phyloP scores from a whole-genome alignment of 2,797 vertebrate species.

The Otolemur crassicaudatus region DNA sequence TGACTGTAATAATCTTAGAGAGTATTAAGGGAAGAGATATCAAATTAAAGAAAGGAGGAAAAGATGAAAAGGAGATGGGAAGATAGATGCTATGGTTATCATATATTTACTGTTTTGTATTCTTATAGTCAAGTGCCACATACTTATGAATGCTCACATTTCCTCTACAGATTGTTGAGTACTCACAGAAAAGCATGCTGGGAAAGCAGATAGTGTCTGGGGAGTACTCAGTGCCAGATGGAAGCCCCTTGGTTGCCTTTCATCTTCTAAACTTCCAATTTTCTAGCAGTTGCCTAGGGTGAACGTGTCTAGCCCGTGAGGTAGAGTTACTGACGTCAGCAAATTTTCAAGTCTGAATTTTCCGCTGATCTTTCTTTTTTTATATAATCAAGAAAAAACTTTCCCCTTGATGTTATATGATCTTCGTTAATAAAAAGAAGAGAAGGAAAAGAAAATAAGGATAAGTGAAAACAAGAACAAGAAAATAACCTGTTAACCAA shows the following conservation, averaged over 20 bases:
- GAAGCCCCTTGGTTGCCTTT: background rate
- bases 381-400: background rate
- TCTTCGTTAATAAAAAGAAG: background rate
- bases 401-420: background rate
- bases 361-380: background rate
- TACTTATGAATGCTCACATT: background rate
- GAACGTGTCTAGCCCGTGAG: background rate
- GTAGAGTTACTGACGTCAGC: background rate
- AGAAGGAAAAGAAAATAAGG: background rate
- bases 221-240: background rate
- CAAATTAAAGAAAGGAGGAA: background rate
- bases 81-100: background rate
- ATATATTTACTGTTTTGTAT: background rate
- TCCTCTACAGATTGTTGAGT: background rate
- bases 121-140: background rate
- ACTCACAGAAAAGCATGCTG: background rate
- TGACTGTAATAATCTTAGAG: background rate
- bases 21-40: background rate
- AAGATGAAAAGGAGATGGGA: background rate
- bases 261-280: background rate
- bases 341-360: background rate
- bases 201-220: background rate
- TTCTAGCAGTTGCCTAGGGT: background rate
- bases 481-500: background rate
- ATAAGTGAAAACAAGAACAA: background rate